These are phyloP conservation scores for Formica exsecta DNA, from an alignment of 1,140 invertebrate genomes.

Conservation along the genomic window DNA sequence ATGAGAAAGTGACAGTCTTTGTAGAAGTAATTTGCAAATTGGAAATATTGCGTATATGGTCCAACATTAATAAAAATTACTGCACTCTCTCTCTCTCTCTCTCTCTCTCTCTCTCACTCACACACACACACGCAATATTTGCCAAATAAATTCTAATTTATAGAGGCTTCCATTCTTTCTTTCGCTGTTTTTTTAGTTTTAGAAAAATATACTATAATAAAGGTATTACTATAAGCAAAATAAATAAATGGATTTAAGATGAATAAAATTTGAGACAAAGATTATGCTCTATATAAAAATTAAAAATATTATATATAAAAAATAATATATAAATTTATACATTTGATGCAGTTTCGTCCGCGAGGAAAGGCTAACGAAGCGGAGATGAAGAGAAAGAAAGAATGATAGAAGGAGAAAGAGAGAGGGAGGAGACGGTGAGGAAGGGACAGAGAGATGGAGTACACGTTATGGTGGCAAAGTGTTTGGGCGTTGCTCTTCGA, in stretches of 20 bases:
- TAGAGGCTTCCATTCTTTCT: neutral
- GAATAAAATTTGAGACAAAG: no score
- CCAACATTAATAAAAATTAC: neutral
- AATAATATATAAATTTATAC: neutral
- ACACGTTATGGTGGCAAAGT: slow-evolving; percentile 55
- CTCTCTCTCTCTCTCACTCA: no score
- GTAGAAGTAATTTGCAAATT: neutral
- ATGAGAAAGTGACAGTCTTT: neutral
- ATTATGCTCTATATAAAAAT: no score
- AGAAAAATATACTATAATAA: no score
- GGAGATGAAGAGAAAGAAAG: neutral
- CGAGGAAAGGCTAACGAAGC: neutral
- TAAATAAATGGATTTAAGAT: neutral
- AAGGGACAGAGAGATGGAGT: slow-evolving; percentile 36
- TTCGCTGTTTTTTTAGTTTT: neutral
- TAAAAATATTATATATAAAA: no score
- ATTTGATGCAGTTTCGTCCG: slow-evolving; percentile 1
- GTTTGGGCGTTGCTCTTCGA: slow-evolving; percentile 69
- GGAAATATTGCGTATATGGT: neutral
- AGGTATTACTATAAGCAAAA: neutral
- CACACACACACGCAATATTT: no score
- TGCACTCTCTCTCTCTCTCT: neutral
- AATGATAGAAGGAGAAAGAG: neutral
- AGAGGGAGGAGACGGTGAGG: neutral
- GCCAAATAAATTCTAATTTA: neutral